These are phyloP conservation scores for Drosophila seguyi DNA, from an alignment of 1,140 invertebrate species.

Conservation along the genomic window DNA sequence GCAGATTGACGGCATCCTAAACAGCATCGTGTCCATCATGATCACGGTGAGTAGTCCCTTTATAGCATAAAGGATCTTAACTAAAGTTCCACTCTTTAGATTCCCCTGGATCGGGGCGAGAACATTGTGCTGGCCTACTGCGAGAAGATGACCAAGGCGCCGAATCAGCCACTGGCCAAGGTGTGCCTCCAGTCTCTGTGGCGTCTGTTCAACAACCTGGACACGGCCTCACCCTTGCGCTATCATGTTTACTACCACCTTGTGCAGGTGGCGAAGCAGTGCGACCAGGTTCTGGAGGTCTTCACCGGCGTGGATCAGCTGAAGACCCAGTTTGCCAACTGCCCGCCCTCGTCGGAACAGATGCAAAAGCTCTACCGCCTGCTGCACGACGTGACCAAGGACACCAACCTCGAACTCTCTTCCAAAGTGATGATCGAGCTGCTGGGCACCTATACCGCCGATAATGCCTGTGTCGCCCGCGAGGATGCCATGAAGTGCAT, in stretches of 20 bases:
- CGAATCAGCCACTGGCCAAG: conserved; percentile 92
- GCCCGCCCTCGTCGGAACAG: conserved; percentile 95
- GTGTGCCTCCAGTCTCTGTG: conserved; percentile 95
- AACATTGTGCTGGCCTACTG: conserved; percentile 96
- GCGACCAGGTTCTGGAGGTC: conserved; percentile 93
- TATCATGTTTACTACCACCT: conserved; percentile 97
- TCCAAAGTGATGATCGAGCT: conserved; percentile 98
- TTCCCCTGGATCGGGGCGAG: conserved; percentile 93
- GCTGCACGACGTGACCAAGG: conserved; percentile 93
- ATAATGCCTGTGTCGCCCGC: conserved; percentile 97
- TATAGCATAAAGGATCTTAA: not conserved
- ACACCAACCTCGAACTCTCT: conserved; percentile 92
- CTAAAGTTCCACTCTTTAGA: conserved; percentile 85
- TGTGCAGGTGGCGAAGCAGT: conserved; percentile 94
- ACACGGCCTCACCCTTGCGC: conserved; percentile 92
- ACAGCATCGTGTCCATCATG: conserved; percentile 97
- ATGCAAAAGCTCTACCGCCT: conserved; percentile 96
- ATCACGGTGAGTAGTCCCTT: conserved; percentile 89
- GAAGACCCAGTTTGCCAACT: conserved; percentile 93
- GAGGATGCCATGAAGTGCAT: conserved; percentile 99
- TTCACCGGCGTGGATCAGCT: conserved; percentile 92
- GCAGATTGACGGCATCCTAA: conserved; percentile 93
- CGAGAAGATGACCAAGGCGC: conserved; percentile 96
- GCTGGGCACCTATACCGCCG: conserved; percentile 97
- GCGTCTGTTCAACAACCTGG: conserved; percentile 95